phyloP scores from a whole-genome alignment of 2,888 invertebrate genomes.

The Aspidiotus destructor region DNA sequence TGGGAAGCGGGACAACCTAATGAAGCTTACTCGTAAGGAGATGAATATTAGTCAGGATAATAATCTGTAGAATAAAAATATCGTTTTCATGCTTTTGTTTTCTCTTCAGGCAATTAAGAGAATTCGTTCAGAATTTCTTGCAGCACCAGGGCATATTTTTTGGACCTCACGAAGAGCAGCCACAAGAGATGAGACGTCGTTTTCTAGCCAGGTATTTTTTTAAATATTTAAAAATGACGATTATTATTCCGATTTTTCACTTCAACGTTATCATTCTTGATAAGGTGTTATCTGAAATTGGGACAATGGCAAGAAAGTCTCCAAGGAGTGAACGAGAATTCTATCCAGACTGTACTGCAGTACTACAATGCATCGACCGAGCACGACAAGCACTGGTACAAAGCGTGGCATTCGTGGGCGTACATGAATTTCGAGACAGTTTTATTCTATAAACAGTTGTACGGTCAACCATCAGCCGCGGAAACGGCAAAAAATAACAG shows the following conservation, averaged over 20 bases:
- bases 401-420: slow-evolving; percentile 98
- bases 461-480: slow-evolving; percentile 40
- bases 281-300: slow-evolving; percentile 80
- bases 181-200: slow-evolving; percentile 40
- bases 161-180: slow-evolving; percentile 42
- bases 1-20: slow-evolving; percentile 75
- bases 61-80: not conserved
- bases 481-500: slow-evolving; percentile 28
- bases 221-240: not conserved
- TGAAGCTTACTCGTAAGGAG: slow-evolving; percentile 51
- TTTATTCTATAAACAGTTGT: slow-evolving; percentile 52
- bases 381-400: slow-evolving; percentile 81
- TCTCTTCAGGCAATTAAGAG: slow-evolving; percentile 55
- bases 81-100: slow-evolving; percentile 13
- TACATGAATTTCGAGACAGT: slow-evolving; percentile 97
- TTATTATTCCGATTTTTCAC: not conserved
- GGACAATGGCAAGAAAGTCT: slow-evolving; percentile 91
- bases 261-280: not conserved
- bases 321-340: slow-evolving; percentile 66
- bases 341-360: slow-evolving; percentile 62
- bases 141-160: slow-evolving; percentile 43
- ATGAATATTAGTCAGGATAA: slow-evolving; percentile 7
- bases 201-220: slow-evolving; percentile 39
- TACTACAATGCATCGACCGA: slow-evolving; percentile 77
- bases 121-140: slow-evolving; percentile 60